phyloP scores from a whole-genome alignment of 1,140 invertebrate species.

The Drosophila yakuba region DNA sequence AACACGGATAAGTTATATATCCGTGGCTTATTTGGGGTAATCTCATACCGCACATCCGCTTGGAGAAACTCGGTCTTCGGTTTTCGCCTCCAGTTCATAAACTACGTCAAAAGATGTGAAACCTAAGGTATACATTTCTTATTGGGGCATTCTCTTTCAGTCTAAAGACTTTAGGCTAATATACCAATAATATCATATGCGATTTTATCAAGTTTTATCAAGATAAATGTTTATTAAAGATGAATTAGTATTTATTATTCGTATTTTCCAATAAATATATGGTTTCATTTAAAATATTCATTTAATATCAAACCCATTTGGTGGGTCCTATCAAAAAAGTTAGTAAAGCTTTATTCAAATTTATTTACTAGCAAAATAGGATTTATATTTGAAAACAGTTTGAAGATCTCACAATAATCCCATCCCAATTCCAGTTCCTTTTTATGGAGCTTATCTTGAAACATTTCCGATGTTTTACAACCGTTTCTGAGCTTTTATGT shows the following conservation, averaged over 20 bases:
- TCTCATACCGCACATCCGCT: constrained; percentile 42
- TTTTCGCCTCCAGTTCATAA: neutral
- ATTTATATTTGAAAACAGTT: neutral
- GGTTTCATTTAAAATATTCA: neutral
- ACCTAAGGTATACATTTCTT: neutral
- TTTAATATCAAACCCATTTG: neutral
- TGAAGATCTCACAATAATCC: neutral
- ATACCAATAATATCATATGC: neutral
- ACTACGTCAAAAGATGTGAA: constrained; percentile 1
- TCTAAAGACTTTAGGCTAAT: neutral
- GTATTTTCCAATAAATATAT: neutral
- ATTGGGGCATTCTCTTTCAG: neutral
- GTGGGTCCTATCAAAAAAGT: neutral
- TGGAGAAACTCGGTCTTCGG: constrained; percentile 8
- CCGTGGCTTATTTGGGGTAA: constrained; percentile 57
- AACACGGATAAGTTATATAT: constrained; percentile 77
- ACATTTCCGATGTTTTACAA: constrained; percentile 70
- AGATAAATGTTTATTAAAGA: neutral
- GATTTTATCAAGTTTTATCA: neutral
- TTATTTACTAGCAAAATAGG: no score
- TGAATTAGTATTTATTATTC: neutral
- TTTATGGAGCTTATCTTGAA: constrained; percentile 40
- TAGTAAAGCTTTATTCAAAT: neutral
- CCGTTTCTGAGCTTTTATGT: constrained; percentile 66
- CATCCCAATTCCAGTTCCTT: constrained; percentile 18